phyloP scores from a whole-genome alignment of 2,113 vertebrate genomes.

The Picathartes gymnocephalus region DNA sequence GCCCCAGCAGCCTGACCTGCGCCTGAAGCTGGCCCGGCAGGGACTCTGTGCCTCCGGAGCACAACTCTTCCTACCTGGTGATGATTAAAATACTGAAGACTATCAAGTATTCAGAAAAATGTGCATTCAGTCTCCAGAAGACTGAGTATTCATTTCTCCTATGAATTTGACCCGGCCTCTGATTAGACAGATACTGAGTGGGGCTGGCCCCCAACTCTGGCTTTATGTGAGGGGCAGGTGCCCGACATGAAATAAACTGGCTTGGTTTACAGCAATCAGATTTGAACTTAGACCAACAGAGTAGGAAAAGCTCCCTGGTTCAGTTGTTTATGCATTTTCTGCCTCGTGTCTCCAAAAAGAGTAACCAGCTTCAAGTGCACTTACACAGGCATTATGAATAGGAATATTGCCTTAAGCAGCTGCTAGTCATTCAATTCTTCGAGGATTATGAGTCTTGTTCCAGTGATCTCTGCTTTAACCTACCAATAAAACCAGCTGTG shows the following conservation, averaged over 20 bases:
- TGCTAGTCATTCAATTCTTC: conserved; percentile 24
- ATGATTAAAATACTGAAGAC: background rate
- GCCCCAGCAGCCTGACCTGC: accelerated
- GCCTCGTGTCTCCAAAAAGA: conserved; percentile 18
- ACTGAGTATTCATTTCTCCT: background rate
- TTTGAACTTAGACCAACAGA: background rate
- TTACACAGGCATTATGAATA: conserved; percentile 16
- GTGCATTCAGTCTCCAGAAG: background rate
- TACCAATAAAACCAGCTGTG: conserved; percentile 38
- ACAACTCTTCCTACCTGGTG: background rate
- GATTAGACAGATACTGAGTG: background rate
- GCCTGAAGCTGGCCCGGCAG: background rate
- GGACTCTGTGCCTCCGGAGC: accelerated
- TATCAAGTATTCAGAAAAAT: background rate
- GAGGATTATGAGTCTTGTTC: conserved; percentile 15
- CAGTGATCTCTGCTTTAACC: conserved; percentile 47
- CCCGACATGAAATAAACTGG: background rate
- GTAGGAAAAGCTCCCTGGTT: background rate
- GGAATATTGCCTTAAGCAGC: conserved; percentile 37
- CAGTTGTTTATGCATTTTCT: background rate
- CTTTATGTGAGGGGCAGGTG: background rate
- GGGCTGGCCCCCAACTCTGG: accelerated
- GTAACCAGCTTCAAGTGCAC: conserved; percentile 27
- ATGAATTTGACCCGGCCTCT: background rate
- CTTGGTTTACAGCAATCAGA: background rate